These are phyloP conservation scores for Halichoerus grypus DNA, from an alignment of 2,113 vertebrate genomes.

Conservation along the genomic window DNA sequence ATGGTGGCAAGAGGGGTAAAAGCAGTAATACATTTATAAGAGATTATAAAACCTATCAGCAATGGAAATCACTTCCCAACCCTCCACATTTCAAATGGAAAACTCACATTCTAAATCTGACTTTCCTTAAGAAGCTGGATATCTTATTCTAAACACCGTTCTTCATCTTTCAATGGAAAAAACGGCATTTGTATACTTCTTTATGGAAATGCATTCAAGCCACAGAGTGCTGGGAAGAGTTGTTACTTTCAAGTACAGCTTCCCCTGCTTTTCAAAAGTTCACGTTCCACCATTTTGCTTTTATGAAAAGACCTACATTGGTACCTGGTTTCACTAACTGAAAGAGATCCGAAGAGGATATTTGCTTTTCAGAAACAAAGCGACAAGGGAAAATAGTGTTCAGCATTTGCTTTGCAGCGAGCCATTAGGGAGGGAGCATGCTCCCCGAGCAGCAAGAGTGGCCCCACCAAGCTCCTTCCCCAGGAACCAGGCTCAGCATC, in stretches of 20 bases:
- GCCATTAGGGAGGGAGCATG: background rate
- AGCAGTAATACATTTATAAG: background rate
- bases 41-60: slow-evolving; percentile 1
- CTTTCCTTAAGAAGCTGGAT: background rate
- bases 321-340: background rate
- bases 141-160: background rate
- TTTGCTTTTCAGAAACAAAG: background rate
- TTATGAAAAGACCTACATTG: background rate
- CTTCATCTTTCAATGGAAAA: background rate
- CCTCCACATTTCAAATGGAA: background rate
- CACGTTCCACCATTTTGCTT: background rate
- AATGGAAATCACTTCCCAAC: background rate
- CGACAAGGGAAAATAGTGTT: background rate
- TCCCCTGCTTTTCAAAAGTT: background rate
- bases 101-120: background rate
- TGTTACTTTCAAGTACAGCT: background rate
- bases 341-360: background rate
- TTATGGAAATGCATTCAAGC: background rate
- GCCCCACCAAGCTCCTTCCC: background rate
- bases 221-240: background rate
- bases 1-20: background rate
- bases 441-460: background rate
- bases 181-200: background rate
- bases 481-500: background rate
- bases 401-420: background rate